Conservation (phyloP, 1,140 invertebrate genomes). For the Telenomus remus region DNA sequence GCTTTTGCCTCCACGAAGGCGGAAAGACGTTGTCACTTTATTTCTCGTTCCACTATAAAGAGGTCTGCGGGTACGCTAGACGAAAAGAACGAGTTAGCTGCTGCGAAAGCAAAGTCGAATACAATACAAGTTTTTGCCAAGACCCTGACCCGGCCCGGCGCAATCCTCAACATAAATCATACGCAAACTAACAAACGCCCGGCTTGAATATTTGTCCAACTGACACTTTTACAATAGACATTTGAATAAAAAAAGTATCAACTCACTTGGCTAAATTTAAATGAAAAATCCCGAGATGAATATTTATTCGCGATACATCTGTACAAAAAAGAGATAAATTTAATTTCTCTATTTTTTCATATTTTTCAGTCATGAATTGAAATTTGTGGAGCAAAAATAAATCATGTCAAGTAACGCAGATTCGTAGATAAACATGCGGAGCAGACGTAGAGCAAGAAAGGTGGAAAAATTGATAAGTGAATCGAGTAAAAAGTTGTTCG, state of each 20-base stretch:
- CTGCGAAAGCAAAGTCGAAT: slow-evolving; percentile 10
- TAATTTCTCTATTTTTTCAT: too few relatives aligned
- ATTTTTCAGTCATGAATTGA: too few relatives aligned
- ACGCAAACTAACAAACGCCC: slow-evolving; percentile 17
- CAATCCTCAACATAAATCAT: slow-evolving; percentile 56
- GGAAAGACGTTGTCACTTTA: slow-evolving; percentile 46
- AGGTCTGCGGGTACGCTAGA: slow-evolving; percentile 9
- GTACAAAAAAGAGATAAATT: too few relatives aligned
- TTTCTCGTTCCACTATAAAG: slow-evolving; percentile 22
- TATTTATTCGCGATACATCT: too few relatives aligned
- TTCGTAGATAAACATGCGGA: slow-evolving; percentile 22
- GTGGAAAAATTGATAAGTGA: slow-evolving; percentile 19
- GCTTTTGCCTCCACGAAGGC: slow-evolving; percentile 32
- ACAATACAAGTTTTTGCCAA: slow-evolving; percentile 49
- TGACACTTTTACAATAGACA: slow-evolving; percentile 1
- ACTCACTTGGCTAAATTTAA: too few relatives aligned
- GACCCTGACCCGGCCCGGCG: slow-evolving; percentile 19
- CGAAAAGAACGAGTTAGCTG: slow-evolving; percentile 11
- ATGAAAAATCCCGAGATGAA: too few relatives aligned
- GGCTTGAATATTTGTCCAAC: slow-evolving; percentile 26
- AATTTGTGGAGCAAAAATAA: slow-evolving; percentile 6
- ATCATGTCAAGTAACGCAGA: slow-evolving; percentile 11
- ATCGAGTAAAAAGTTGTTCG: slow-evolving; percentile 16
- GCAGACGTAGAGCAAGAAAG: slow-evolving; percentile 18
- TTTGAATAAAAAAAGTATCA: neutral